Base-by-base conservation (phyloP, 2,888 invertebrate species). In the Bibio marci region DNA sequence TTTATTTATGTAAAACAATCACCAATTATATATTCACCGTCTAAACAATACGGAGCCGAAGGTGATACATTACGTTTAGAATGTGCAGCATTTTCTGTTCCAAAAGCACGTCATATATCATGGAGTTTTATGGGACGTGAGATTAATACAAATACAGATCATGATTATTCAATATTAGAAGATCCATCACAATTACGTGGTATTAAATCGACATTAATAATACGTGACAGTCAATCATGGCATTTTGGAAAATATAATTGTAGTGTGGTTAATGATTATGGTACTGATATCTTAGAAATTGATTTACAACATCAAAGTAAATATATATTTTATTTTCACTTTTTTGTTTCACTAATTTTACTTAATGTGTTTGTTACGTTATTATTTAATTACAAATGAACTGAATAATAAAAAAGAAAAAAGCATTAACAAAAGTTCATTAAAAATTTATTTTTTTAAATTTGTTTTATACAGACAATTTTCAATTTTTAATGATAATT, bases 221-320 rank as follows among this genome's bases (percentile, higher is more conserved):
- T 94, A 48, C 69, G 83, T 38, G 82, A 87, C 54, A 85, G 88
- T 30, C 78, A 80, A 54, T 75, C 80, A 22, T 74, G 75, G 49
- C 91, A 94, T 59, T 94, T 90, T 54, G 92, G 92, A 33, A 71
- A 76, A 49, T 94, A 92, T 67, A 92, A 90, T 63, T 94, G 94
- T 61, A 86, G 88, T 37, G 90, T 91, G 19, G 77, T 80, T 37
- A 94, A 94, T 58, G 80, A 81, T 45, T 91, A 85, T 50, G 94
- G 94, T 32, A 77, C 76, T 47, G 90, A 86, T 56, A 75, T 79
- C 36, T 73, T 81, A 48, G 79, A 85, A 57, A 91, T 94, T 46
- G 71, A 75, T 43, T 69, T 94, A 47, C 77, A 75, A 56, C 80
- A 87, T 47, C 85, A 85, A 67, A 86, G 92, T 92, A 70, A 80